phyloP scores from a whole-genome alignment of 2,797 vertebrate species.

The Amphiprion clarkii region DNA sequence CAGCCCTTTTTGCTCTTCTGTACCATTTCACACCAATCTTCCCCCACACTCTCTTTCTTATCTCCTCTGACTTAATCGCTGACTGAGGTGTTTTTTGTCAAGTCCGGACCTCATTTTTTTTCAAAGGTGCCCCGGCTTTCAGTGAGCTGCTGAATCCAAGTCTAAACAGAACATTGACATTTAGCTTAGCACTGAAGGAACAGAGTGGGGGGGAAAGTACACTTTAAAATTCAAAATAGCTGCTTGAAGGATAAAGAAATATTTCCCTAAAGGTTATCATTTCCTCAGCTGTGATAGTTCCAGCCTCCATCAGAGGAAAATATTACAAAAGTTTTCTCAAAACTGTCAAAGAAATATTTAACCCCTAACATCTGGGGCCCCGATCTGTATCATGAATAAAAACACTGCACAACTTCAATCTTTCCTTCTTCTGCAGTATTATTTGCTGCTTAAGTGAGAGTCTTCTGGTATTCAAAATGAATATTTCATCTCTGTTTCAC shows the following conservation, averaged over 20 bases:
- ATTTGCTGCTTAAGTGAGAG: conserved; percentile 54
- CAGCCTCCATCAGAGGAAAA: conserved; percentile 20
- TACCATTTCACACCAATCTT: conserved; percentile 31
- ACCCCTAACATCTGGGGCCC: conserved; percentile 37
- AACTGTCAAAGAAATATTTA: conserved; percentile 19
- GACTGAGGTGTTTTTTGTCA: conserved; percentile 46
- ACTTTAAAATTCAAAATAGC: conserved; percentile 41
- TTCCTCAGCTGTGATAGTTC: conserved; percentile 11
- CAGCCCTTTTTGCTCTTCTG: conserved; percentile 26
- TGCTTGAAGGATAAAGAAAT: conserved; percentile 28
- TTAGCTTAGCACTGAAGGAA: conserved; percentile 26
- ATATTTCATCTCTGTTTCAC: conserved; percentile 76
- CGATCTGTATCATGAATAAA: conserved; percentile 24
- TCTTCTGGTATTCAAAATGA: conserved; percentile 50
- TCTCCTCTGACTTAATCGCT: conserved; percentile 50
- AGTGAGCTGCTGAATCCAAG: conserved; percentile 33
- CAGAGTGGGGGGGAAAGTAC: conserved; percentile 8
- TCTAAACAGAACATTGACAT: conserved; percentile 47
- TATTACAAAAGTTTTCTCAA: conserved; percentile 21
- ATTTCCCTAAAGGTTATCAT: conserved; percentile 23
- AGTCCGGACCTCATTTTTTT: conserved; percentile 37
- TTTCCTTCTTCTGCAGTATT: conserved; percentile 27
- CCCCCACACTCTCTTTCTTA: conserved; percentile 23
- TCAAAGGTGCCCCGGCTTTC: conserved; percentile 46
- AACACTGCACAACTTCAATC: conserved; percentile 31